A percentile compares a stretch with the other conserved stretches of the same genome.
phyloP scores from a whole-genome alignment of 2,888 invertebrate genomes.

The Parelbella ahira region DNA sequence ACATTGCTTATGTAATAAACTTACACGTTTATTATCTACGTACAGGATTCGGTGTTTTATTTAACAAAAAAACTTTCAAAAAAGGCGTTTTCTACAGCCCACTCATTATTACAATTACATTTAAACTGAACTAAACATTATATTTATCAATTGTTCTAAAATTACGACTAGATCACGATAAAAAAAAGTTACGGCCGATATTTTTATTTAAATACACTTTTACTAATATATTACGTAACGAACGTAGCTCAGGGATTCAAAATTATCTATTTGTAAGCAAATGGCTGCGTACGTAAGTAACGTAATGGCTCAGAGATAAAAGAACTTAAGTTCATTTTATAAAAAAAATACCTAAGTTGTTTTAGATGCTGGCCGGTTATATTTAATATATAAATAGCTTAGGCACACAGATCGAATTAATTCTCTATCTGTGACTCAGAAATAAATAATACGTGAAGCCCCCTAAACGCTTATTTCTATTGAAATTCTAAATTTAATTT shows the following conservation, averaged over 20 bases:
- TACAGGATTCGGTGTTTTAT: constrained; percentile 56
- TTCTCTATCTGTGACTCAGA: no score
- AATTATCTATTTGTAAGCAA: constrained; percentile 3
- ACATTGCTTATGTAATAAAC: constrained; percentile 57
- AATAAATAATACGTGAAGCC: constrained; percentile 22
- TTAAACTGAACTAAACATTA: constrained; percentile 30
- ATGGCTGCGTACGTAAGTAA: no score
- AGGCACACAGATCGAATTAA: no score
- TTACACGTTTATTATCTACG: constrained; percentile 72
- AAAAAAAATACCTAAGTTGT: no score
- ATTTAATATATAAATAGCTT: no score
- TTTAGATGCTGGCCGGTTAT: no score
- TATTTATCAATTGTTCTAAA: constrained; percentile 44
- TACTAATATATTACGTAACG: constrained; percentile 7
- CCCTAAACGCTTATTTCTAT: constrained; percentile 28
- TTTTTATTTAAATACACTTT: constrained; percentile 25
- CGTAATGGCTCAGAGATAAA: no score
- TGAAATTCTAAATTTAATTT: constrained; percentile 22
- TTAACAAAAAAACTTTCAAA: constrained; percentile 37
- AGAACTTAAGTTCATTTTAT: no score
- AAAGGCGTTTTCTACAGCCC: constrained; percentile 60
- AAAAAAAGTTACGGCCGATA: constrained; percentile 47
- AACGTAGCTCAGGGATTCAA: constrained; percentile 21
- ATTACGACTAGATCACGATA: constrained; percentile 50
- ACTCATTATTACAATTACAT: constrained; percentile 41